Conservation (phyloP, 2,888 invertebrate genomes). For the Trichogramma evanescens region DNA sequence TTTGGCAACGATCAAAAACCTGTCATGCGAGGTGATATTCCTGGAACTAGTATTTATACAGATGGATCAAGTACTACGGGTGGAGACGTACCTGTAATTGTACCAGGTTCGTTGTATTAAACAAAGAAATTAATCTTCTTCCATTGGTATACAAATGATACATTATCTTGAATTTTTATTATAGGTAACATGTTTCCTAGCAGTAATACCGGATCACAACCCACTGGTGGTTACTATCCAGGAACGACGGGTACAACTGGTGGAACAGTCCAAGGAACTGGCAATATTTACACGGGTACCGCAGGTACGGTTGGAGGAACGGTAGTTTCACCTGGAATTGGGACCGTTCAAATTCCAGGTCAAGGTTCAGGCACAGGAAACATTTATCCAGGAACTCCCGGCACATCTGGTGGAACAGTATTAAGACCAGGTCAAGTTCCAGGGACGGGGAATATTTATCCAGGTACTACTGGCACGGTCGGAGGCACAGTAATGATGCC, state of each 20-base stretch:
- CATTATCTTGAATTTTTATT: no score
- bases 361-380: constrained; percentile 6
- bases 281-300: constrained; percentile 14
- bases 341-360: background rate
- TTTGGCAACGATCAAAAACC: constrained; percentile 1
- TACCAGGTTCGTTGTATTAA: background rate
- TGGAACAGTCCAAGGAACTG: constrained; percentile 1
- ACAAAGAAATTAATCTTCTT: no score
- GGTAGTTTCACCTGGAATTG: background rate
- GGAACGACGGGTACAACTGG: no score
- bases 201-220: background rate
- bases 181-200: no score
- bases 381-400: background rate
- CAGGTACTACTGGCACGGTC: no score
- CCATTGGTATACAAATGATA: no score
- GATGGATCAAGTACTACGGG: constrained; percentile 7
- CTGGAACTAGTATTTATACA: constrained; percentile 17
- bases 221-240: background rate
- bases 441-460: no score
- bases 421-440: background rate
- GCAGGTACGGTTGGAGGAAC: constrained; percentile 8
- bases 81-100: constrained; percentile 1
- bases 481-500: no score
- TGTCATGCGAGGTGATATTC: constrained; percentile 20
- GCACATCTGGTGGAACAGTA: constrained; percentile 7